Conservation (phyloP, 2,888 invertebrate species). For the Chrysotoxum bicinctum region DNA sequence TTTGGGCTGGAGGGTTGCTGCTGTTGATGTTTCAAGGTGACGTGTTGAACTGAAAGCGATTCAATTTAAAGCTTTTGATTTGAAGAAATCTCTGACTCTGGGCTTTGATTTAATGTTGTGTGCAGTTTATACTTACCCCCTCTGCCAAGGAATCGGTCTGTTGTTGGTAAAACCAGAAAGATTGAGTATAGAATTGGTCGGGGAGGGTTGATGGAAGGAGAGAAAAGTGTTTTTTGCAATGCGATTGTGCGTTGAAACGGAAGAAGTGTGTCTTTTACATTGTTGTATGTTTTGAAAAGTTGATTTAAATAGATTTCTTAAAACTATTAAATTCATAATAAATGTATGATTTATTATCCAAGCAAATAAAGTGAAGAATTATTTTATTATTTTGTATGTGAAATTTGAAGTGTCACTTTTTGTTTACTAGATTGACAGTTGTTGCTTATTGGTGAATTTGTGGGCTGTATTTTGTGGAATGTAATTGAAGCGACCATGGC, state of each 20-base stretch:
- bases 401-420: slow-evolving; percentile 29
- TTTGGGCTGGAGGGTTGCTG: slow-evolving; percentile 14
- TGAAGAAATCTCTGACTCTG: slow-evolving; percentile 32
- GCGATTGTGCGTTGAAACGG: slow-evolving; percentile 17
- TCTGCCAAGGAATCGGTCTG: slow-evolving; percentile 14
- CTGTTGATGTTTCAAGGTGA: slow-evolving; percentile 30
- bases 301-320: neutral
- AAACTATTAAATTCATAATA: slow-evolving; percentile 14
- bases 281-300: neutral
- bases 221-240: slow-evolving; percentile 1
- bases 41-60: slow-evolving; percentile 54
- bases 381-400: neutral
- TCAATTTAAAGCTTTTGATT: slow-evolving; percentile 33
- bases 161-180: slow-evolving; percentile 48
- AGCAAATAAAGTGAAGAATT: neutral
- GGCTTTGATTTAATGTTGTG: slow-evolving; percentile 18
- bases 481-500: neutral
- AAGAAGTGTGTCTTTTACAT: neutral
- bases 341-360: neutral
- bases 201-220: neutral
- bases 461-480: slow-evolving; percentile 15
- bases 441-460: neutral
- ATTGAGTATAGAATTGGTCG: neutral
- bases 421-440: too few relatives aligned
- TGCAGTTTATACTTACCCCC: slow-evolving; percentile 46